Percentiles rank a stretch among this genome's conserved stretches.
Conservation (phyloP, 2,797 vertebrate genomes). For the Halcyon smyrnensis region DNA sequence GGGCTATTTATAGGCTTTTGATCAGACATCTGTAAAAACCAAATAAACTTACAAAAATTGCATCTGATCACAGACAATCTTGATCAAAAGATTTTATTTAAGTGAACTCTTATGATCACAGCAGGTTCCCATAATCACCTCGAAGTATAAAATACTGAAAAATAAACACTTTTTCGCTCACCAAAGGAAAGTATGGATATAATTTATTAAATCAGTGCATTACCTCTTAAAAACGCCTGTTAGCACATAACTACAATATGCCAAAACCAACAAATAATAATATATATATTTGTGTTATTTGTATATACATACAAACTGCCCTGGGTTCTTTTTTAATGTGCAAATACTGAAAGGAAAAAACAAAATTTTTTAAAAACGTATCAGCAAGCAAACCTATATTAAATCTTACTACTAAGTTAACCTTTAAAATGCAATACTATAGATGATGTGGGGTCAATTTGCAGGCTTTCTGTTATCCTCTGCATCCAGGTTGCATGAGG, state of each 20-base stretch:
- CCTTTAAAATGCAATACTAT: not conserved
- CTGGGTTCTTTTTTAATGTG: not conserved
- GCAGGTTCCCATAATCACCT: slow-evolving; percentile 43
- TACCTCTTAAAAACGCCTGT: not conserved
- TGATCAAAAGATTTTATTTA: slow-evolving; percentile 32
- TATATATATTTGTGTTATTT: not conserved
- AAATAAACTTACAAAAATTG: not conserved
- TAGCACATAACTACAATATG: not conserved
- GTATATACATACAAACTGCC: not conserved
- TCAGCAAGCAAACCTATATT: not conserved
- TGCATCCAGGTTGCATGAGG: not conserved
- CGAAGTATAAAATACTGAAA: slow-evolving; percentile 15
- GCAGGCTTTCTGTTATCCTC: not conserved
- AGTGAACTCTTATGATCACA: not conserved
- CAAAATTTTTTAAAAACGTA: not conserved
- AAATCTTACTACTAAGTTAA: not conserved
- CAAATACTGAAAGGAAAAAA: not conserved
- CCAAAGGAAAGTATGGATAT: not conserved
- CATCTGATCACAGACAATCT: slow-evolving; percentile 21
- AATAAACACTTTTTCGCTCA: slow-evolving; percentile 29
- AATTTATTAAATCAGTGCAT: slow-evolving; percentile 6
- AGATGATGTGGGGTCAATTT: not conserved
- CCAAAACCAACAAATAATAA: not conserved
- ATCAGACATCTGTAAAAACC: slow-evolving; percentile 25
- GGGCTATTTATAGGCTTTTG: slow-evolving; percentile 20